Percentiles rank a stretch among this genome's conserved stretches.
Evolutionary conservation across 2,113 vertebrate genomes (phyloP).

Genomic region (pig (Sus scrofa)): T2T-Sscrofa CM000830.6:75245001-75245500

Average conservation of each 20-base stretch:
- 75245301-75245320: neutral
- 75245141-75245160: slow-evolving; percentile 11
- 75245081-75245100: neutral
- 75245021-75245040: neutral
- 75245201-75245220: neutral
- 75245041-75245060: neutral
- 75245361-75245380: neutral
- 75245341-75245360: neutral
- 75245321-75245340: neutral
- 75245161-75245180: neutral
- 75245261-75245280: neutral
- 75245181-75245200: neutral
- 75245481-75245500: too few species aligned
- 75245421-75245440: neutral
- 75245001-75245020: neutral
- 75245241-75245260: neutral
- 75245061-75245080: neutral
- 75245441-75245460: neutral
- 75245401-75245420: neutral
- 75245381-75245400: neutral
- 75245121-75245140: neutral
- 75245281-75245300: neutral
- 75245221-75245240: neutral
- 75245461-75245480: neutral
- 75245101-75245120: neutral